Conservation (phyloP, 1,140 invertebrate genomes). For the Lordiphosa collinella region DNA sequence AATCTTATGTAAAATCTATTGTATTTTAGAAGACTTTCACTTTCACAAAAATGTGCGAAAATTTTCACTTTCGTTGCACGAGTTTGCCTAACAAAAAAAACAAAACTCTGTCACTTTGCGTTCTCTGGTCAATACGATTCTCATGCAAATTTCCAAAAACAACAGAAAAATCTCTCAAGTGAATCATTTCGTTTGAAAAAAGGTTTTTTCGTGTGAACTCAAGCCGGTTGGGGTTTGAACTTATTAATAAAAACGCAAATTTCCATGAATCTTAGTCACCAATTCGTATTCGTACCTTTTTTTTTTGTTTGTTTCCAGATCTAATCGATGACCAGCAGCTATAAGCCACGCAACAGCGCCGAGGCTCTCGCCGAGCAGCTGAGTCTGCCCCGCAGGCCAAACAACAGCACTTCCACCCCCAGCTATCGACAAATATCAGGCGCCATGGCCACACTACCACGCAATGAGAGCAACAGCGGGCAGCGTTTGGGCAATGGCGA, state of each 20-base stretch:
- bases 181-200: constrained; percentile 70
- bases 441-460: constrained; percentile 58
- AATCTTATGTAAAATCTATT: constrained; percentile 21
- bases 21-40: constrained; percentile 51
- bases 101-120: no score
- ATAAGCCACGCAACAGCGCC: constrained; percentile 53
- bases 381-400: constrained; percentile 40
- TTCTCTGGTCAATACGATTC: constrained; percentile 49
- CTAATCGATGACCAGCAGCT: constrained; percentile 66
- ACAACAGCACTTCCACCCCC: no score
- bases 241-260: constrained; percentile 32
- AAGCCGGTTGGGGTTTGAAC: constrained; percentile 40
- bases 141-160: constrained; percentile 51
- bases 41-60: constrained; percentile 38
- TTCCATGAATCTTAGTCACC: constrained; percentile 33
- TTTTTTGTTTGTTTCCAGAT: constrained; percentile 30
- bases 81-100: constrained; percentile 11
- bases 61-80: constrained; percentile 56
- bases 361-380: constrained; percentile 67
- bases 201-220: constrained; percentile 56
- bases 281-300: constrained; percentile 5
- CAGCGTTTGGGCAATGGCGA: constrained; percentile 53
- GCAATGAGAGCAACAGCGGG: constrained; percentile 41
- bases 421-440: constrained; percentile 55
- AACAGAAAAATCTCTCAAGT: constrained; percentile 50